phyloP scores from a whole-genome alignment of 2,113 vertebrate species.

The Atherinomorus stipes region DNA sequence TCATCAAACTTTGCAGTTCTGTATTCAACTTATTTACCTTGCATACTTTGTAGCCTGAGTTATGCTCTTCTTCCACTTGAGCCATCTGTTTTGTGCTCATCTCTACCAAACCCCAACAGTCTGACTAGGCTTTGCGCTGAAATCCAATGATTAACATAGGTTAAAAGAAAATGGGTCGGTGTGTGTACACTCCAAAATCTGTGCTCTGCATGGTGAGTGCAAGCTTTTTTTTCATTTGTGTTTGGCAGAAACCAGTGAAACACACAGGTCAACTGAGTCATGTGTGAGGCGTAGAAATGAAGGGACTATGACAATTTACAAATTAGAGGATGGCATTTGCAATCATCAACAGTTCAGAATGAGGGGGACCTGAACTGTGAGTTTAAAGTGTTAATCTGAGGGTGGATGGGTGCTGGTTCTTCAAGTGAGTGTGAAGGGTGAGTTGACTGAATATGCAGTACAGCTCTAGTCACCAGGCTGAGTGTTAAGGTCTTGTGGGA shows the following conservation, averaged over 20 bases:
- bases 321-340: slow-evolving; percentile 44
- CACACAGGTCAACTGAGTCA: slow-evolving; percentile 39
- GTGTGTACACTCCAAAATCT: background rate
- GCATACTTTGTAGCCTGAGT: background rate
- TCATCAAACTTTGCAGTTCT: background rate
- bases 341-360: slow-evolving; percentile 28
- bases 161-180: slow-evolving; percentile 22
- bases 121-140: slow-evolving; percentile 27
- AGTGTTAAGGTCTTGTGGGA: slow-evolving; percentile 71
- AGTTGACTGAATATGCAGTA: slow-evolving; percentile 28
- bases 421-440: slow-evolving; percentile 55
- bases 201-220: background rate
- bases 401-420: slow-evolving; percentile 56
- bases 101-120: slow-evolving; percentile 29
- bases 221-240: background rate
- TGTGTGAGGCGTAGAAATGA: background rate
- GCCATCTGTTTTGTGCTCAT: slow-evolving; percentile 46
- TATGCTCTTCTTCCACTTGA: slow-evolving; percentile 17
- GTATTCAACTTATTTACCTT: slow-evolving; percentile 33
- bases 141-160: slow-evolving; percentile 18
- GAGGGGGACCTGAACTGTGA: slow-evolving; percentile 42
- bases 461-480: slow-evolving; percentile 37
- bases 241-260: slow-evolving; percentile 14
- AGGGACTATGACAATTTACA: slow-evolving; percentile 5
- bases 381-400: slow-evolving; percentile 41